Base-by-base conservation (phyloP, 2,888 invertebrate genomes). In the Eupithecia dodoneata region DNA sequence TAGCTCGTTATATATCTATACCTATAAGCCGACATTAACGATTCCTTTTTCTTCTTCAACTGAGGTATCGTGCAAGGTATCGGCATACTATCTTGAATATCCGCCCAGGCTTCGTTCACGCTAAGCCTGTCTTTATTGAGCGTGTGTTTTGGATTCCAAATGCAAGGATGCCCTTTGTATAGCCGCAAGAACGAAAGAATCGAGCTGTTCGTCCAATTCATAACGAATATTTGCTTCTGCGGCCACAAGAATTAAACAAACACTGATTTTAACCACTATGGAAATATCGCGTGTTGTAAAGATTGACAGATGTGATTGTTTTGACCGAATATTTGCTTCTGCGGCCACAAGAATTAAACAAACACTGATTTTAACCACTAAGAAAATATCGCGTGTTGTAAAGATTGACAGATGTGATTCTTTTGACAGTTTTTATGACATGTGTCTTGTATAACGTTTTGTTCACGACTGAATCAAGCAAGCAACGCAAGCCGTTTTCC, bases 41-140 rank as follows among this genome's bases (percentile, higher is more conserved):
- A 80, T 42, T 82, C 80, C 73, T 81, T 83, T 70, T 83, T 81
- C 76, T 77, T 82, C 59, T 81, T 82, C n/a, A 83, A 73, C 4
- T 83, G 81, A 0, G 74, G 76, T 10, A 80, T 63, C 41, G 80
- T 72, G 65, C 78, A 82, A 18, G 77, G 71, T 6, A 73, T 65
- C 30, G 71, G 78, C 70, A 83, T 78, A 4, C 77, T 76, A 9
- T 77, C 74, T 42, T 72, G 74, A 7, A 83, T 69, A 47, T 81
- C 74, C 2, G 45, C 47, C 82, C 82, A 83, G 30, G 81, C 82
- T 12, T 79, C 75, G 72, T 72, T 75, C 4, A 79, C 70, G 6
- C 47, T 15, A 3, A 63, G 66, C 30, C 72, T 71, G 42, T 76
- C 77, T 47, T 79, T 77, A 65, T 77, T 65, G 5, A 71, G 15